phyloP scores from a whole-genome alignment of 2,797 vertebrate genomes.

The Sebastes trivittatus region DNA sequence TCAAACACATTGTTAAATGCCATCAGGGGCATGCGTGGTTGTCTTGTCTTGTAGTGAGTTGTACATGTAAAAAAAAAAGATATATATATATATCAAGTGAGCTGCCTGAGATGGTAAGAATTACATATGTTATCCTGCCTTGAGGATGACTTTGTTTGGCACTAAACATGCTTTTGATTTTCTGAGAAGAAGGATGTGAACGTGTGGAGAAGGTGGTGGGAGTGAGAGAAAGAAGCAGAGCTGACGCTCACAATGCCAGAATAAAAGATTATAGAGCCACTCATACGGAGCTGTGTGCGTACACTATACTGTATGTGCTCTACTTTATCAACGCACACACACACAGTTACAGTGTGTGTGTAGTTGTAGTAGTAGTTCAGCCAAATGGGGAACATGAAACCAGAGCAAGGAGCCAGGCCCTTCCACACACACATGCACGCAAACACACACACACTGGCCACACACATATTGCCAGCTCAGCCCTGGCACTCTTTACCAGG shows the following conservation, averaged over 20 bases:
- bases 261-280: slow-evolving; percentile 44
- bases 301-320: background rate
- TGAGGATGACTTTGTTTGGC: slow-evolving; percentile 7
- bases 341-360: background rate
- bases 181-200: slow-evolving; percentile 6
- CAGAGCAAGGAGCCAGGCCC: slow-evolving; percentile 82
- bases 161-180: slow-evolving; percentile 9
- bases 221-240: slow-evolving; percentile 8
- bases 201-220: slow-evolving; percentile 9
- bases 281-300: background rate
- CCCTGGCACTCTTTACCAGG: slow-evolving; percentile 80
- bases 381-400: slow-evolving; percentile 90
- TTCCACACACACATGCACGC: slow-evolving; percentile 43
- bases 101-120: background rate
- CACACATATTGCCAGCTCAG: slow-evolving; percentile 78
- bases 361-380: slow-evolving; percentile 83
- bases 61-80: background rate
- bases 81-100: background rate
- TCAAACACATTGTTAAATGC: background rate
- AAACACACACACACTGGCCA: slow-evolving; percentile 11
- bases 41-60: background rate
- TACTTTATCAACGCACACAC: slow-evolving; percentile 9
- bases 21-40: background rate
- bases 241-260: slow-evolving; percentile 30
- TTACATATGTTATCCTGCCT: slow-evolving; percentile 21